Evolutionary conservation across 2,797 vertebrate species (phyloP), one percentile per base, ranked within the genome.

Genomic region (Rhabdophis nuchalis): DNA sequence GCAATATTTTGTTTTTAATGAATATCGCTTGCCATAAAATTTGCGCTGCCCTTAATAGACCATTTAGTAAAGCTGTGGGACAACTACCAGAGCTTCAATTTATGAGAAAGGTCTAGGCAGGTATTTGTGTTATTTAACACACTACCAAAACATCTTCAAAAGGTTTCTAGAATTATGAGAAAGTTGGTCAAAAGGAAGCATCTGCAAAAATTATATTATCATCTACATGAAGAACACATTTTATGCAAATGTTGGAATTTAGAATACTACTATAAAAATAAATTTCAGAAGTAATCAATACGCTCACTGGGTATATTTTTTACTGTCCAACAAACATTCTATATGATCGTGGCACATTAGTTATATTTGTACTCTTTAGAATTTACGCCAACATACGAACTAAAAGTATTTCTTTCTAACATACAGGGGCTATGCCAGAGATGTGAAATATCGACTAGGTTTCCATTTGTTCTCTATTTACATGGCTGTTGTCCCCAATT

Each of bases 1-100:
- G 72, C 14, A 89, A 64, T 89, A 92, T 90, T 90, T 41, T 46
- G 56, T 68, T 92, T 90, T 87, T 92, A 90, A 92, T 92, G 57
- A 61, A 90, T 77, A 85, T 77, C 3, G 0, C 85, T 87, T 87
- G 85, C 85, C 41, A 36, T 92, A 53, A 72, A 50, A 87, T 87
- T 92, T 41, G 36, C 36, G 16, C 32, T 56, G 58, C 11, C 11
- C 64, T 20, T 86, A 92, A 64, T 18, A 92, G 50, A 41, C 29
- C 32, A 58, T 92, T 92, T 87, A 90, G 50, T 29, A 92, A 64
- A 87, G 18, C 36, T 32, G 58, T 60, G 41, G 50, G 18, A 53
- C 46, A 54, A 56, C 7, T 36, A 72, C 12, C 53, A 60, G 82
- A 60, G 72, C 36, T 86, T 18, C 36, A 53, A 68, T 86, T 89